These are phyloP conservation scores for Nycticebus coucang DNA, from an alignment of 2,113 vertebrate genomes.

Conservation along the genomic window DNA sequence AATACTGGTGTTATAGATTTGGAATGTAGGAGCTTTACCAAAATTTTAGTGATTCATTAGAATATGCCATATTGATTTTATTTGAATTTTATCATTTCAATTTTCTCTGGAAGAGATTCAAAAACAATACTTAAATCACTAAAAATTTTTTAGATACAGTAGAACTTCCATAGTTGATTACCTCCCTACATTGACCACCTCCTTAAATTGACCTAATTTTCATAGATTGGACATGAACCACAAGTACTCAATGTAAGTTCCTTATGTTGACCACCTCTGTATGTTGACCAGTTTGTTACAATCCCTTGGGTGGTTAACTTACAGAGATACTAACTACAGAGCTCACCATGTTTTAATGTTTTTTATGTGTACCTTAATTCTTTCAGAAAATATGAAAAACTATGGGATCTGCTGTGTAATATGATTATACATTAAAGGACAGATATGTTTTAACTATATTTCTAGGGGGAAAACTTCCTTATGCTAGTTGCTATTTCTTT, in stretches of 20 bases:
- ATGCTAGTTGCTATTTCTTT: slow-evolving; percentile 57
- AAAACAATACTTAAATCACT: slow-evolving; percentile 35
- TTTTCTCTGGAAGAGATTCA: slow-evolving; percentile 19
- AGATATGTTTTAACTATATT: slow-evolving; percentile 26
- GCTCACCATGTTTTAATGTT: background rate
- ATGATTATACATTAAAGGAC: background rate
- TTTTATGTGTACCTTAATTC: slow-evolving; percentile 10
- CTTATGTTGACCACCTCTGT: no score
- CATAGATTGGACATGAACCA: no score
- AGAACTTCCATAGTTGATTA: no score
- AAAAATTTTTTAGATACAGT: background rate
- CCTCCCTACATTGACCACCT: no score
- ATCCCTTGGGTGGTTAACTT: no score
- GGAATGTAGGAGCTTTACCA: slow-evolving; percentile 32
- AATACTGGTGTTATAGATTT: background rate
- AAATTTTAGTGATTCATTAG: background rate
- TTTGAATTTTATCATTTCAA: background rate
- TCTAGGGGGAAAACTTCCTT: background rate
- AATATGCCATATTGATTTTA: background rate
- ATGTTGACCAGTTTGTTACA: no score
- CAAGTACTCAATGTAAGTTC: no score
- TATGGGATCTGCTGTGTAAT: background rate
- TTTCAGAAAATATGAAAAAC: background rate
- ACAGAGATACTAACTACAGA: background rate
- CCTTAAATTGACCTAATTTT: no score